Percentiles rank a stretch among this genome's conserved stretches.
phyloP scores from a whole-genome alignment of 2,113 vertebrate species.

The Irena cyanogastra region DNA sequence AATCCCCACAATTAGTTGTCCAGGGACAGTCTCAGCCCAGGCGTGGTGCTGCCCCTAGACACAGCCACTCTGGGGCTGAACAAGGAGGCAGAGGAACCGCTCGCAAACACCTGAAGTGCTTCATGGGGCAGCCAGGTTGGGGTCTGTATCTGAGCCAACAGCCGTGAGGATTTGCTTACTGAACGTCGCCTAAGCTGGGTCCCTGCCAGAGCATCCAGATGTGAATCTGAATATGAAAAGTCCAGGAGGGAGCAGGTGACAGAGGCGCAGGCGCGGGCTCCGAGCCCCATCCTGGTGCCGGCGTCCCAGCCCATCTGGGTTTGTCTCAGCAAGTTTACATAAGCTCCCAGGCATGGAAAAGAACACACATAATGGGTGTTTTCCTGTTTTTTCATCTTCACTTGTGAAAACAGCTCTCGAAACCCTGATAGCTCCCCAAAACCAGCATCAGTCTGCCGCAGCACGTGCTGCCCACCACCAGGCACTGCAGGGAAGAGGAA shows the following conservation, averaged over 20 bases:
- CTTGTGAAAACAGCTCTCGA: not conserved
- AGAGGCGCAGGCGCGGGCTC: not conserved
- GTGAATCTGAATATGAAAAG: conserved; percentile 55
- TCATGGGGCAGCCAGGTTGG: not conserved
- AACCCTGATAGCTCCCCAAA: not conserved
- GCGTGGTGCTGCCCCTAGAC: accelerated
- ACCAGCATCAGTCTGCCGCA: not conserved
- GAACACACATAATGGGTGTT: not conserved
- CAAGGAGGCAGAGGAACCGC: not conserved
- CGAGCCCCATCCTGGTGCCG: not conserved
- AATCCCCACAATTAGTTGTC: accelerated
- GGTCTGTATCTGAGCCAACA: not conserved
- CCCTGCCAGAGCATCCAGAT: conserved; percentile 49
- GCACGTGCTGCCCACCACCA: not conserved
- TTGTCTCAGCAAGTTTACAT: not conserved
- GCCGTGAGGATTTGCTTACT: not conserved
- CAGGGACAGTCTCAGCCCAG: not conserved
- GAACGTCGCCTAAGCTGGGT: not conserved
- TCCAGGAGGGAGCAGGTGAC: conserved; percentile 41
- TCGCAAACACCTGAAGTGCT: accelerated
- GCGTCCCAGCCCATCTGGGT: not conserved
- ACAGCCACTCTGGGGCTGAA: accelerated
- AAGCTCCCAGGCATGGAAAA: not conserved
- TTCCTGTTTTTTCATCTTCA: not conserved
- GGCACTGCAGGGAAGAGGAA: not conserved